Conservation (phyloP, 2,888 invertebrate genomes). For the Trachelus tabidus region DNA sequence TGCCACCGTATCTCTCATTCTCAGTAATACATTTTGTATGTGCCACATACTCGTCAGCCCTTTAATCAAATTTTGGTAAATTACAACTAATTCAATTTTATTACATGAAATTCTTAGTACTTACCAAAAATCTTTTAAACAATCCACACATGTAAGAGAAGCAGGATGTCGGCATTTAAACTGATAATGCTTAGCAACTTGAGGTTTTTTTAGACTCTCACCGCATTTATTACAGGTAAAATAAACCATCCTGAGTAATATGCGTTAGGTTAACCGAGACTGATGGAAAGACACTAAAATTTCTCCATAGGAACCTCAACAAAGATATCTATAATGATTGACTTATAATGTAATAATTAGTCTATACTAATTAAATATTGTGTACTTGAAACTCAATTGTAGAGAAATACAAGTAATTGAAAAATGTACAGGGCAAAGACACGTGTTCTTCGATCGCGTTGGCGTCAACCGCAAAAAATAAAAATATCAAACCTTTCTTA, state of each 20-base stretch:
- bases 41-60: conserved; percentile 72
- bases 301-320: neutral
- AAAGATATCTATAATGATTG: neutral
- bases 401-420: neutral
- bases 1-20: conserved; percentile 89
- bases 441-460: neutral
- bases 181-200: conserved; percentile 89
- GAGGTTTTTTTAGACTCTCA: conserved; percentile 89
- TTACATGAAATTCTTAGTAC: conserved; percentile 34
- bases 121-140: conserved; percentile 88
- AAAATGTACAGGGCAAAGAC: neutral
- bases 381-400: neutral
- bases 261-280: neutral
- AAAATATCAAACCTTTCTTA: neutral
- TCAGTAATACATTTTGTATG: conserved; percentile 76
- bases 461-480: neutral
- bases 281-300: neutral
- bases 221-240: conserved; percentile 95
- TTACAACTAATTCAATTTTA: neutral
- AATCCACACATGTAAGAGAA: conserved; percentile 91
- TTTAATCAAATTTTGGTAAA: conserved; percentile 62
- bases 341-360: neutral
- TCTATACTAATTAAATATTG: neutral
- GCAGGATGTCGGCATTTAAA: conserved; percentile 77
- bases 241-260: conserved; percentile 80